Percentiles rank a stretch among this genome's conserved stretches.
Evolutionary conservation across 1,140 invertebrate genomes (phyloP).

Genomic region (Odontomachus brunneus): DNA sequence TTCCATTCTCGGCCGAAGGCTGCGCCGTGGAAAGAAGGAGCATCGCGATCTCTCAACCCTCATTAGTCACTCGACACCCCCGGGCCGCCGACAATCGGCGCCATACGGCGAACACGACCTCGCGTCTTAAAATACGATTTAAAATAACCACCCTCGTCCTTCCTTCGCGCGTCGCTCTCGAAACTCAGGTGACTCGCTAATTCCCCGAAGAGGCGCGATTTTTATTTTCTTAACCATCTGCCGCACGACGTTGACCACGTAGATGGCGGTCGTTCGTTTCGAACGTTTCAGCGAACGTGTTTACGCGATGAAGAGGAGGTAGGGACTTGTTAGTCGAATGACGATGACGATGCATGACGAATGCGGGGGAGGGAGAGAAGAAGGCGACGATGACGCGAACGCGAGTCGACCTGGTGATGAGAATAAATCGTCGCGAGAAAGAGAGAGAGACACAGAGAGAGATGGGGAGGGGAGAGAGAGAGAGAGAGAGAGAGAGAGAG

Average conservation of each 20-base stretch:
- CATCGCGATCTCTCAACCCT: conserved; percentile 61
- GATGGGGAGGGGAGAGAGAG: not conserved
- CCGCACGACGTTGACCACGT: conserved; percentile 13
- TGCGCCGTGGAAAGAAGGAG: conserved; percentile 19
- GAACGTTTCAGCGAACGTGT: conserved; percentile 6
- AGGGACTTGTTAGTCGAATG: conserved; percentile 29
- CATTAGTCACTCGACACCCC: conserved; percentile 67
- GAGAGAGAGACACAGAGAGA: not conserved
- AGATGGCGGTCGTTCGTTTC: too few species aligned
- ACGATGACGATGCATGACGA: conserved; percentile 66
- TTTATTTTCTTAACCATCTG: conserved; percentile 43
- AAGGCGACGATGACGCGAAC: conserved; percentile 64
- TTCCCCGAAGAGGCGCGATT: conserved; percentile 26
- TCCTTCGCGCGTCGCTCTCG: not conserved
- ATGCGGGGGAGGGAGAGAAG: conserved; percentile 12
- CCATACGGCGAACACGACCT: conserved; percentile 50
- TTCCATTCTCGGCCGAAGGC: not conserved
- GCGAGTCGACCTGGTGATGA: conserved; percentile 51
- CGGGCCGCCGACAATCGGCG: conserved; percentile 27
- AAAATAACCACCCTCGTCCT: conserved; percentile 31
- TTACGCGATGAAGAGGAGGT: conserved; percentile 19
- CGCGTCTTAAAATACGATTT: conserved; percentile 8
- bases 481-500: conserved; percentile 36
- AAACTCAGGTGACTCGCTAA: conserved; percentile 27
- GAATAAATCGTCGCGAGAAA: conserved; percentile 67